phyloP scores from a whole-genome alignment of 1,140 invertebrate species.

The Doryteuthis pealeii region DNA sequence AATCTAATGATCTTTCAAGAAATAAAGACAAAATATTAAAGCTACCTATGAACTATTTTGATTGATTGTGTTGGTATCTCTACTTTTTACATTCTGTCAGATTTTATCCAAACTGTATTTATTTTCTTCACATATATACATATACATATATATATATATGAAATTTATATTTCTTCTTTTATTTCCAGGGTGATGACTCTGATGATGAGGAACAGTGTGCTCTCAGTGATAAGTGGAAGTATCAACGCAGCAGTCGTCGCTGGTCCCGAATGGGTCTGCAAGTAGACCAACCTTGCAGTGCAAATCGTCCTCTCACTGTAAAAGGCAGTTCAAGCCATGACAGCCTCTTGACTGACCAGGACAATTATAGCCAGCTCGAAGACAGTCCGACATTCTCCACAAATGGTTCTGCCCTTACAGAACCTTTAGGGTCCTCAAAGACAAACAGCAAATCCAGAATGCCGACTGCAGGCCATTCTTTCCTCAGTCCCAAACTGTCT shows the following conservation, averaged over 20 bases:
- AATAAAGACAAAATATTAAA: no score
- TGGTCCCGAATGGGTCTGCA: slow-evolving; percentile 75
- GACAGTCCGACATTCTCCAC: slow-evolving; percentile 41
- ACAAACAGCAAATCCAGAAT: slow-evolving; percentile 4
- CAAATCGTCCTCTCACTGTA: slow-evolving; percentile 20
- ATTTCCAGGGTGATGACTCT: slow-evolving; percentile 76
- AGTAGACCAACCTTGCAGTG: slow-evolving; percentile 12
- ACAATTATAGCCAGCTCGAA: slow-evolving; percentile 46
- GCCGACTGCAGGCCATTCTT: slow-evolving; percentile 2
- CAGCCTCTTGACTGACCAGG: slow-evolving; percentile 58
- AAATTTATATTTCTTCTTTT: slow-evolving; percentile 25
- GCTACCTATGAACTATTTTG: no score
- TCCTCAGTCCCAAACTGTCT: slow-evolving; percentile 62
- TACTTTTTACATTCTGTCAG: no score
- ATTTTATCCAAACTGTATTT: no score
- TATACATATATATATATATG: no score
- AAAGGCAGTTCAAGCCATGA: slow-evolving; percentile 55
- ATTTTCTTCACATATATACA: no score
- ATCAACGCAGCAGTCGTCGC: slow-evolving; percentile 82
- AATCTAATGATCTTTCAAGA: no score
- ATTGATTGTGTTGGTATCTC: no score
- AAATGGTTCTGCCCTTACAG: background rate
- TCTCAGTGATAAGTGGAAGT: slow-evolving; percentile 91
- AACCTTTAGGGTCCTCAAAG: background rate
- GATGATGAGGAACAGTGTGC: slow-evolving; percentile 85